Conservation (phyloP, 1,140 invertebrate genomes). For the Rhopalosiphum padi region DNA sequence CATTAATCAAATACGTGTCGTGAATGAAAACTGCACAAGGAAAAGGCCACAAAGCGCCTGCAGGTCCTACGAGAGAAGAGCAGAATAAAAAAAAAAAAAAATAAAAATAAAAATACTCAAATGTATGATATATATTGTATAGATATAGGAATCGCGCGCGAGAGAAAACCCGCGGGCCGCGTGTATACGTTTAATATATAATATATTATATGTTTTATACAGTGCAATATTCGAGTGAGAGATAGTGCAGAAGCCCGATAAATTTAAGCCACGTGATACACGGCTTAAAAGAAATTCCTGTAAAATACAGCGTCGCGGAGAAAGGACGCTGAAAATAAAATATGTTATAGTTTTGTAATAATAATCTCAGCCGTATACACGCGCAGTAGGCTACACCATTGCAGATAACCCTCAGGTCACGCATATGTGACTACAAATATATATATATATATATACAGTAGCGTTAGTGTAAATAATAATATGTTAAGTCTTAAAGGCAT, state of each 20-base stretch:
- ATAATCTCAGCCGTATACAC: neutral
- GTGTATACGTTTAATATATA: neutral
- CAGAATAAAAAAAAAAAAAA: neutral
- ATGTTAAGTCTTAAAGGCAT: neutral
- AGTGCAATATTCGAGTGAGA: neutral
- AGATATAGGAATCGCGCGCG: neutral
- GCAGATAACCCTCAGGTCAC: neutral
- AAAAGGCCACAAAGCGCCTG: conserved; percentile 52
- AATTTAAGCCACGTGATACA: neutral
- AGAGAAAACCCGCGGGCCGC: neutral
- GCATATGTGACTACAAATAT: neutral
- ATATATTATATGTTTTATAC: too few species aligned
- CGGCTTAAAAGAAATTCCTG: neutral
- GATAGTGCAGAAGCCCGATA: neutral
- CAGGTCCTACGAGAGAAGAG: conserved; percentile 15
- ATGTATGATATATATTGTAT: neutral
- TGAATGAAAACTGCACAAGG: conserved; percentile 57
- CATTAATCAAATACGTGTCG: conserved; percentile 58
- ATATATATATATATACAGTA: neutral
- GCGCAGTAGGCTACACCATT: neutral
- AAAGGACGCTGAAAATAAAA: neutral
- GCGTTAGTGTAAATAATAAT: neutral
- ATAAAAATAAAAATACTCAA: neutral
- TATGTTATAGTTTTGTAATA: neutral
- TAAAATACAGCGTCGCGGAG: neutral